These are phyloP conservation scores for Lamproptera curius DNA, from an alignment of 2,888 invertebrate species.

Conservation along the genomic window DNA sequence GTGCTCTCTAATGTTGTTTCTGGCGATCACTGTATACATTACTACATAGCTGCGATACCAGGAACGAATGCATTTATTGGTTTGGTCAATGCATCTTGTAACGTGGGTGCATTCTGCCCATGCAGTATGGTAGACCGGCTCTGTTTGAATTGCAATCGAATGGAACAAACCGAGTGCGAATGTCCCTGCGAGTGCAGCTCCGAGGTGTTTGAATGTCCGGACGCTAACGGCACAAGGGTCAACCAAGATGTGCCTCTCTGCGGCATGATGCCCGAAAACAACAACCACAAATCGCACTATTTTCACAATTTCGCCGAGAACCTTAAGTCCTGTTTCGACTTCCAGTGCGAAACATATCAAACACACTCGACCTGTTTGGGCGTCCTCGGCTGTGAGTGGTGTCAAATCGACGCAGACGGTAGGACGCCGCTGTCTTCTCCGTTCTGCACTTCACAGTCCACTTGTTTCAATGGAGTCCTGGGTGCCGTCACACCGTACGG, in stretches of 20 bases:
- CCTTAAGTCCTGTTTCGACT: conserved; percentile 81
- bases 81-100: conserved; percentile 92
- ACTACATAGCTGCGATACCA: conserved; percentile 88
- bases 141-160: conserved; percentile 94
- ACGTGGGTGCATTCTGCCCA: conserved; percentile 91
- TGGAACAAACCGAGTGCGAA: conserved; percentile 96
- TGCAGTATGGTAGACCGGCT: conserved; percentile 93
- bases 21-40: conserved; percentile 92
- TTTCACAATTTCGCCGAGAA: conserved; percentile 72
- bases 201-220: conserved; percentile 59
- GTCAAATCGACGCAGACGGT: conserved; percentile 87
- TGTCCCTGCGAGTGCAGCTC: conserved; percentile 95
- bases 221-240: conserved; percentile 46
- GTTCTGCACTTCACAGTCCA: conserved; percentile 88
- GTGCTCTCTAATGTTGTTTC: conserved; percentile 90
- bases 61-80: conserved; percentile 94
- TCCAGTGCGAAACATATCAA: conserved; percentile 82
- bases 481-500: conserved; percentile 90
- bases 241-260: conserved; percentile 60
- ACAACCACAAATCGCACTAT: conserved; percentile 70
- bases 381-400: conserved; percentile 95
- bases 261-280: conserved; percentile 66
- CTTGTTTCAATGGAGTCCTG: conserved; percentile 92
- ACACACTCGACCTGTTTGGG: conserved; percentile 83
- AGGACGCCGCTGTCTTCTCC: conserved; percentile 81